Evolutionary conservation across 2,888 invertebrate species (phyloP), one percentile per base, ranked within the genome.

Genomic region (Drosophila gaucha): DNA sequence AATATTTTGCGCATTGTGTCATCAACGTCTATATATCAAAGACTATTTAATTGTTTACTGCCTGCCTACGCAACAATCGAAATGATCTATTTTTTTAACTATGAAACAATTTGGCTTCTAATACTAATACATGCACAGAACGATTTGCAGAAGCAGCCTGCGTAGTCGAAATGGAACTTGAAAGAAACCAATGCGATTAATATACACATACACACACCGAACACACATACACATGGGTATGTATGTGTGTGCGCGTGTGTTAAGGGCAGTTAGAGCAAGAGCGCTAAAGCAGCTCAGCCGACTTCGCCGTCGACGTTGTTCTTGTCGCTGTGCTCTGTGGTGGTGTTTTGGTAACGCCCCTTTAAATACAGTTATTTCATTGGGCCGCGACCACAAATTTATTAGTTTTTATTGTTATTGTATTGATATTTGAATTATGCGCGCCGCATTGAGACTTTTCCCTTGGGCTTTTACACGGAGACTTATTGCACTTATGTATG

Each of bases 341-440:
- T 90, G 90, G 91, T 91, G 91, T 91, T 91, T 90, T 89, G 90
- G 89, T 85, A 70, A 91, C 91, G 91, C 92, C 91, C 89, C 86
- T 84, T 91, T 92, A 91, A 92, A 91, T 90, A 91, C 91, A 91
- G 91, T 92, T 91, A 92, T 92, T 92, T 91, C 90, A 91, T 91
- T 91, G 91, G 91, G 87, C 86, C 90, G 88, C 90, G 85, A 89
- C 88, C 89, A 87, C 83, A 88, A 79, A 83, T 78, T 88, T 89
- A 84, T 78, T 83, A 78, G 78, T 71, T 88, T 83, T 76, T 75
- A 72, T 77, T 87, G 77, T 80, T 82, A 88, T 84, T 79, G 77
- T 79, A 86, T 83, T 80, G 77, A 84, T 88, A 67, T 79, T 86
- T 67, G 69, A 86, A 79, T 76, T 77, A 79, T 78, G 70, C 58